phyloP scores from a whole-genome alignment of 2,888 invertebrate species.

The Drosophila kambysellisi region DNA sequence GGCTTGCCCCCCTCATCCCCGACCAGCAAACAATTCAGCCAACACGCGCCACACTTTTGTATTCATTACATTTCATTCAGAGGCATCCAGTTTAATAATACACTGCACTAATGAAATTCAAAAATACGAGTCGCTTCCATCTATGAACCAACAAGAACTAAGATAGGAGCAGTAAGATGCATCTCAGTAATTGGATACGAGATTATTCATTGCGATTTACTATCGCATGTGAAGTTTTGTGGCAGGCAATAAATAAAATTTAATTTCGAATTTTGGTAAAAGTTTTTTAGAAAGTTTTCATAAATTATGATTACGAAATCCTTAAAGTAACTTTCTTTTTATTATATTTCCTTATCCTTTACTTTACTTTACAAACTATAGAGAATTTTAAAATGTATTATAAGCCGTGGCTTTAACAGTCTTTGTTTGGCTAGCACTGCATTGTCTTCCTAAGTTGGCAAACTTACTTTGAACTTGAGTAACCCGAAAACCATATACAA shows the following conservation, averaged over 20 bases:
- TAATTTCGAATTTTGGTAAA: no score
- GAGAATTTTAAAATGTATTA: not conserved
- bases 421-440: not conserved
- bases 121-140: conserved; percentile 1
- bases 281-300: no score
- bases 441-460: no score
- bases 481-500: no score
- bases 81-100: conserved; percentile 26
- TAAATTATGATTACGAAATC: no score
- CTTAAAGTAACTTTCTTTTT: no score
- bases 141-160: not conserved
- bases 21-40: conserved; percentile 10
- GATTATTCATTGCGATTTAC: not conserved
- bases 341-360: no score
- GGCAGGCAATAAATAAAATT: no score
- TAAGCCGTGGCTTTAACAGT: not conserved
- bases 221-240: not conserved
- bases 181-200: not conserved
- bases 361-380: not conserved
- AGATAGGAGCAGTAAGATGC: not conserved
- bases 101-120: conserved; percentile 27
- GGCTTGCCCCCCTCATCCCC: no score
- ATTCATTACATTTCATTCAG: conserved; percentile 67
- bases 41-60: conserved; percentile 53
- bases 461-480: not conserved